Conservation (phyloP, 2,113 vertebrate species). For the Rana temporaria region DNA sequence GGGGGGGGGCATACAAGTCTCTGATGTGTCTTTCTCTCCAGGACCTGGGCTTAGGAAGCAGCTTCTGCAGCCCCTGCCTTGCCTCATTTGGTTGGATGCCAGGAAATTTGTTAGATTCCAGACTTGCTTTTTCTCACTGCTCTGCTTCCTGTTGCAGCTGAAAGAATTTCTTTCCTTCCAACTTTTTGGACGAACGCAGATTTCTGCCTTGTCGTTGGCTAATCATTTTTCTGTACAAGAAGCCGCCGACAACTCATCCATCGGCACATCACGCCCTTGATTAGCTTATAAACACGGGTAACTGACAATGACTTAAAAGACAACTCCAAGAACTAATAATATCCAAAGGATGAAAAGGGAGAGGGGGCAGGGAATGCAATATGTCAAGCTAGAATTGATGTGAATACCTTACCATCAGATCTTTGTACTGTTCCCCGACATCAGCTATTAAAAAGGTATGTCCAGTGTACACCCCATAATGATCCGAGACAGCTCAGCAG, state of each 20-base stretch:
- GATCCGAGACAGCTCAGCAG: too few relatives aligned
- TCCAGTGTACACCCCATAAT: too few relatives aligned
- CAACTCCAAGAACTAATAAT: too few relatives aligned
- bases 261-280: neutral
- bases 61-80: slow-evolving; percentile 16
- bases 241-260: neutral
- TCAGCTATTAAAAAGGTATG: too few relatives aligned
- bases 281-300: neutral
- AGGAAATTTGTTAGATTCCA: slow-evolving; percentile 45
- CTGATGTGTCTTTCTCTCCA: neutral
- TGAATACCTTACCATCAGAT: too few relatives aligned
- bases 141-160: slow-evolving; percentile 37
- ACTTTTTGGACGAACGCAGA: neutral
- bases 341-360: too few relatives aligned
- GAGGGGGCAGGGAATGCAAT: too few relatives aligned
- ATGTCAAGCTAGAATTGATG: too few relatives aligned
- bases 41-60: neutral
- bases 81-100: slow-evolving; percentile 40
- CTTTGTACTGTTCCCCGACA: too few relatives aligned
- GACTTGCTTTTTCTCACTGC: slow-evolving; percentile 25
- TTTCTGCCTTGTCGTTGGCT: slow-evolving; percentile 7
- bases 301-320: neutral
- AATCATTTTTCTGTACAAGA: neutral
- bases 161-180: slow-evolving; percentile 17
- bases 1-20: neutral